Base-by-base conservation (phyloP, 2,888 invertebrate species). In the Orthosia gothica region DNA sequence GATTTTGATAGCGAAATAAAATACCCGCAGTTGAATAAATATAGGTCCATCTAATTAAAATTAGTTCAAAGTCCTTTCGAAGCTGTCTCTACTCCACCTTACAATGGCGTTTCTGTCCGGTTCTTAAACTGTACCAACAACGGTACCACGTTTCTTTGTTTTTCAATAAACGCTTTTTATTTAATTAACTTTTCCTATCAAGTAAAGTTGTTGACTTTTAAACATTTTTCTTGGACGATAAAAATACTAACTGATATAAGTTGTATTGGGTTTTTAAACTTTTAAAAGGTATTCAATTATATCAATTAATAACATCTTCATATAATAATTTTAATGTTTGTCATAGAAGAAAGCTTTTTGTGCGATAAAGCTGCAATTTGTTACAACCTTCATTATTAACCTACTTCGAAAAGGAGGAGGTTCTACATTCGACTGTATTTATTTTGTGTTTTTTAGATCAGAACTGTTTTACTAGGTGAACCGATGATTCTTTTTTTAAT, bases 81-180 rank as follows among this genome's bases (percentile, higher is more conserved):
- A 40, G 7, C n/a, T n/a, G 15, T 40, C 18, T 49, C 15, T 49
- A 12, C 52, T 54, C 47, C 47, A 52, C 52, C 47, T 62, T 58
- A 76, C 57, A 55, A 52, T 68, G 50, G n/a, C 47, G 15, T 75
- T 63, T 58, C 26, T 45, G 63, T 64, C 58, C 49, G 23, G 23
- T 55, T 77, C 59, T 77, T 47, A 70, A 70, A 76, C 50, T 65
- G 26, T 5, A 62, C 45, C 69, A 65, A 40, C 64, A 50, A 61
- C 49, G 64, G 16, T 40, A 40, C 54, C 20, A 23, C 20, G 23
- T 74, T 50, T 70, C 32, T 77, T 77, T 77, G 70, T 66, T 77
- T 77, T 70, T 62, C 64, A 69, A 69, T 80, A 80, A 79, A 68
- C 55, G 47, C 63, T 52, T 58, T 72, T 68, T 68, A 52, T 79